Evolutionary conservation across 1,140 invertebrate species (phyloP), one percentile per base, ranked within the genome.

Genomic region (Euborellia annulipes): DNA sequence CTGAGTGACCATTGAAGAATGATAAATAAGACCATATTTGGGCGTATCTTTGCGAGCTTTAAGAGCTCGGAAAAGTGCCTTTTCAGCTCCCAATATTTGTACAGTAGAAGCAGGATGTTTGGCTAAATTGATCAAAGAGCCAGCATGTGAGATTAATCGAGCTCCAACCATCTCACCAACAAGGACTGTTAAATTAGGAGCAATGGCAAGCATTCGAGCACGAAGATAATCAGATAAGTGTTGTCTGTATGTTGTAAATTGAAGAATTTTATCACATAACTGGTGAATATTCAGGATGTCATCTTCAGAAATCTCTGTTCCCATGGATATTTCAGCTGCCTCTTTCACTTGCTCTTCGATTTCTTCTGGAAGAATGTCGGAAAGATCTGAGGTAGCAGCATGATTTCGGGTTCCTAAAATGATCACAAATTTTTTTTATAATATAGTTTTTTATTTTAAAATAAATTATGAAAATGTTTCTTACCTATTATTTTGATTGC

Each of bases 11-110:
- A n/a, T n/a, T n/a, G n/a, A 27, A 0, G 95, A 85, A 62, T 99
- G 93, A 61, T 96, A 99, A 50, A 99, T 95, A 3, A 99, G 68
- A 72, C 96, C 96, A 66, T 98, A 99, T 62, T 99, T 99, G 0
- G 95, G 96, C 0, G 96, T 99, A 56, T 98, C 90, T 56, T 92
- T 89, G 58, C 93, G 95, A 0, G 90, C 89, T 65, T 98, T 98
- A 17, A 98, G 68, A 0, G 95, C 94, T 54, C 93, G 68, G 64
- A 99, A 99, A 0, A 98, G 63, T 2, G 95, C 95, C 60, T 99
- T 99, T 59, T 99, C 95, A 2, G 95, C 94, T 46, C 92, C 92
- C 23, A 99, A 74, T 58, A 99, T 98, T 68, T 99, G 95, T 1
- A 99, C 75, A 0, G 95, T 99, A 0, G 94, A 98, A 2, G 95